Conservation (phyloP, 1,140 invertebrate genomes). For the Drosophila asahinai region DNA sequence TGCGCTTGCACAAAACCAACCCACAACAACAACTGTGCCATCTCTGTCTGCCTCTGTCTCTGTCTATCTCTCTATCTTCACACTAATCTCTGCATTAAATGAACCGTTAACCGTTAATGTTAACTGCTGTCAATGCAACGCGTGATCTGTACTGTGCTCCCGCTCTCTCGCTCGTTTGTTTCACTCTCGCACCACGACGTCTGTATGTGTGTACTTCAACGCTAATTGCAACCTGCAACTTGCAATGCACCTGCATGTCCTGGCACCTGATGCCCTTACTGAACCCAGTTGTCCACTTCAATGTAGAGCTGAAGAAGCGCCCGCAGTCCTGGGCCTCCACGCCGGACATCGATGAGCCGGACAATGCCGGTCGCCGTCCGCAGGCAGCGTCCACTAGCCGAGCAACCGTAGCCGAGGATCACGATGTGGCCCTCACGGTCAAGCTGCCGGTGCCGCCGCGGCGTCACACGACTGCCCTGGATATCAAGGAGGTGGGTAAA, state of each 20-base stretch:
- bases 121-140: constrained; percentile 39
- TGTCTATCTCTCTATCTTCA: constrained; percentile 32
- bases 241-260: constrained; percentile 46
- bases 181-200: constrained; percentile 24
- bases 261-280: constrained; percentile 64
- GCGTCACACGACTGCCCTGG: constrained; percentile 86
- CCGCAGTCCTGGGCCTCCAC: constrained; percentile 90
- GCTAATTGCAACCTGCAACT: constrained; percentile 44
- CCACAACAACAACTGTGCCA: constrained; percentile 52
- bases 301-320: constrained; percentile 83
- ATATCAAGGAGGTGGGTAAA: constrained; percentile 85
- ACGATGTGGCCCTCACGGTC: constrained; percentile 87
- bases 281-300: constrained; percentile 87
- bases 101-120: constrained; percentile 48
- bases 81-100: constrained; percentile 56
- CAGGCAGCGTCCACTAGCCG: constrained; percentile 16
- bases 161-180: constrained; percentile 30
- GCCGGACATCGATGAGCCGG: constrained; percentile 87
- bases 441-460: constrained; percentile 88
- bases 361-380: constrained; percentile 22
- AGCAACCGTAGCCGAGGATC: constrained; percentile 47
- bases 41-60: constrained; percentile 38
- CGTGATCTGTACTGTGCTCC: constrained; percentile 44
- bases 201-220: constrained; percentile 23
- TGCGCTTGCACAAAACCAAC: constrained; percentile 66